phyloP scores from a whole-genome alignment of 2,888 invertebrate species.

The Acronicta alni region DNA sequence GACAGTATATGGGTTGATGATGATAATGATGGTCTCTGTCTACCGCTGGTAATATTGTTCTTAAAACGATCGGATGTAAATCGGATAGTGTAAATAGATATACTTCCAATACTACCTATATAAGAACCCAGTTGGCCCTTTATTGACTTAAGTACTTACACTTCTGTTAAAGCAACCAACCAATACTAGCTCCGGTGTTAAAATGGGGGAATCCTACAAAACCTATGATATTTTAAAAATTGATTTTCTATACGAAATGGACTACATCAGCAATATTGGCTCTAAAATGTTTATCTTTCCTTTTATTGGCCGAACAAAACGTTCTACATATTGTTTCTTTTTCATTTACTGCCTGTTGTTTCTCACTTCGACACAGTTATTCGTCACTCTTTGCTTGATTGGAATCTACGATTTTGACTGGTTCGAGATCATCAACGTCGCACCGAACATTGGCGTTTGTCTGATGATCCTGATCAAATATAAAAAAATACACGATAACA shows the following conservation, averaged over 20 bases:
- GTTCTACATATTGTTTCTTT: slow-evolving; percentile 58
- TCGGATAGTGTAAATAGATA: slow-evolving; percentile 34
- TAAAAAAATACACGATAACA: slow-evolving; percentile 67
- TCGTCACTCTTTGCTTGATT: slow-evolving; percentile 65
- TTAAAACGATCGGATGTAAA: neutral
- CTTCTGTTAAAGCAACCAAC: slow-evolving; percentile 1
- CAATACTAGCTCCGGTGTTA: slow-evolving; percentile 1
- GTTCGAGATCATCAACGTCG: slow-evolving; percentile 75
- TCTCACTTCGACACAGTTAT: slow-evolving; percentile 69
- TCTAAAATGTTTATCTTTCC: slow-evolving; percentile 73
- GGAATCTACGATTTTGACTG: slow-evolving; percentile 64
- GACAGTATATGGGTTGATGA: too few relatives aligned
- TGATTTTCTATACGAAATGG: slow-evolving; percentile 65
- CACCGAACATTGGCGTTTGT: slow-evolving; percentile 78
- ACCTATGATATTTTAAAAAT: slow-evolving; percentile 54
- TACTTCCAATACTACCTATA: neutral
- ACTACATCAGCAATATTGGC: slow-evolving; percentile 67
- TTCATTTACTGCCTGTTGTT: slow-evolving; percentile 60
- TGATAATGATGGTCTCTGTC: too few relatives aligned
- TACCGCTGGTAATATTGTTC: too few relatives aligned
- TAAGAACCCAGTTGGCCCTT: neutral
- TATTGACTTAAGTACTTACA: slow-evolving; percentile 8
- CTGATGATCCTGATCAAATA: slow-evolving; percentile 75
- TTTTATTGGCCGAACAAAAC: slow-evolving; percentile 66
- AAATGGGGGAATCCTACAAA: slow-evolving; percentile 50